A percentile compares a stretch with the other conserved stretches of the same genome.
Evolutionary conservation across 1,140 invertebrate species (phyloP).

Genomic region (Anthonomus grandis): DNA sequence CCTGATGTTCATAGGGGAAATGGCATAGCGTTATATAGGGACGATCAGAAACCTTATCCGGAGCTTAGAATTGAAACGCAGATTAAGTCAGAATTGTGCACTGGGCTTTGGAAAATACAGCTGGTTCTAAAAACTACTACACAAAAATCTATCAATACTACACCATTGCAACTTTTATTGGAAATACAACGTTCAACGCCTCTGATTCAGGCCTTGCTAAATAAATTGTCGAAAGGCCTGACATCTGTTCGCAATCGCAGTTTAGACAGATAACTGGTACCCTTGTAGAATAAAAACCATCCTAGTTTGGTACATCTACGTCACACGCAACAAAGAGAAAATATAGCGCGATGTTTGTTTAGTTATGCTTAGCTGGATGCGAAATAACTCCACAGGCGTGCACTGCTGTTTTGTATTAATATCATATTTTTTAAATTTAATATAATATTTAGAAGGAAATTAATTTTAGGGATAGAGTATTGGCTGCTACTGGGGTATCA

Average conservation of each 20-base stretch:
- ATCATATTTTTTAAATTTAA: too few species aligned
- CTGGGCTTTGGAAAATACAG: constrained; percentile 20
- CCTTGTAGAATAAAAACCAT: neutral
- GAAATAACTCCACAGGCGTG: too few species aligned
- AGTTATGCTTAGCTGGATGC: too few species aligned
- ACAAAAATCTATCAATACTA: constrained; percentile 21
- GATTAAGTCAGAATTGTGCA: constrained; percentile 8
- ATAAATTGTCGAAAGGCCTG: neutral
- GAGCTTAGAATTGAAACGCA: constrained; percentile 25
- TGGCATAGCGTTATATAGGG: constrained; percentile 39
- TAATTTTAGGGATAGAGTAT: too few species aligned
- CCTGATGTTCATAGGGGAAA: constrained; percentile 36
- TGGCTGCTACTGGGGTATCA: too few species aligned
- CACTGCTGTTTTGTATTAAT: too few species aligned
- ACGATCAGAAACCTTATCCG: constrained; percentile 33
- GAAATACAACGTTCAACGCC: constrained; percentile 6
- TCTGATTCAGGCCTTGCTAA: constrained; percentile 4
- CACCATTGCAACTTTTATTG: constrained; percentile 12
- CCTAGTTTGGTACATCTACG: neutral
- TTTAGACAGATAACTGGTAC: constrained; percentile 5
- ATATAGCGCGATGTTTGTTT: too few species aligned
- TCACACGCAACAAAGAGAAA: neutral
- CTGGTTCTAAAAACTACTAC: constrained; percentile 19
- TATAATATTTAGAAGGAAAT: too few species aligned
- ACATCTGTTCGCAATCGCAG: constrained; percentile 1